phyloP scores from a whole-genome alignment of 2,113 vertebrate species.

The Heterocephalus glaber region DNA sequence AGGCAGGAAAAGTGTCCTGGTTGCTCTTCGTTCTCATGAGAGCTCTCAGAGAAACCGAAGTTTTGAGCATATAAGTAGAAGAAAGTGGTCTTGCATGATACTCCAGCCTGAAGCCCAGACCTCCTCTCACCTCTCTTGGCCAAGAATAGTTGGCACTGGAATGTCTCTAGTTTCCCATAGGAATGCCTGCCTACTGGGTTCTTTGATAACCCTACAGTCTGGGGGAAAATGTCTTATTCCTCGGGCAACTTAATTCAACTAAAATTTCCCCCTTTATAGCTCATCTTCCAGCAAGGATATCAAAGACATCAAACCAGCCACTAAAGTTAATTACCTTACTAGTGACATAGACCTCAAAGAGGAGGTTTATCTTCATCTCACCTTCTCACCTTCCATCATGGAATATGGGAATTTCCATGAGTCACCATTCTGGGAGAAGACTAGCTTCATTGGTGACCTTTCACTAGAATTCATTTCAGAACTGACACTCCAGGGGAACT shows the following conservation, averaged over 20 bases:
- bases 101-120: background rate
- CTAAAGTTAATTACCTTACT: no score
- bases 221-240: background rate
- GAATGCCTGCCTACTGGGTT: background rate
- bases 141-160: background rate
- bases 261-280: background rate
- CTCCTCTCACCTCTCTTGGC: background rate
- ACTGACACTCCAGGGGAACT: conserved; percentile 57
- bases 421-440: background rate
- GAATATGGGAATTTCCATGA: background rate
- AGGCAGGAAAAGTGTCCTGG: background rate
- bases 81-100: background rate
- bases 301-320: conserved; percentile 50
- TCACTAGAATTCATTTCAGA: conserved; percentile 47
- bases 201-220: background rate
- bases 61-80: background rate
- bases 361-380: background rate
- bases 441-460: background rate
- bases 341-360: no score
- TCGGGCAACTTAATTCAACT: background rate
- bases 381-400: background rate
- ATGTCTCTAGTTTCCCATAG: background rate
- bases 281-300: conserved; percentile 25
- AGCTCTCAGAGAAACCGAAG: background rate
- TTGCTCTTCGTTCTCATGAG: background rate